These are phyloP conservation scores for Notamacropus eugenii DNA, from an alignment of 2,797 vertebrate genomes.

Conservation along the genomic window DNA sequence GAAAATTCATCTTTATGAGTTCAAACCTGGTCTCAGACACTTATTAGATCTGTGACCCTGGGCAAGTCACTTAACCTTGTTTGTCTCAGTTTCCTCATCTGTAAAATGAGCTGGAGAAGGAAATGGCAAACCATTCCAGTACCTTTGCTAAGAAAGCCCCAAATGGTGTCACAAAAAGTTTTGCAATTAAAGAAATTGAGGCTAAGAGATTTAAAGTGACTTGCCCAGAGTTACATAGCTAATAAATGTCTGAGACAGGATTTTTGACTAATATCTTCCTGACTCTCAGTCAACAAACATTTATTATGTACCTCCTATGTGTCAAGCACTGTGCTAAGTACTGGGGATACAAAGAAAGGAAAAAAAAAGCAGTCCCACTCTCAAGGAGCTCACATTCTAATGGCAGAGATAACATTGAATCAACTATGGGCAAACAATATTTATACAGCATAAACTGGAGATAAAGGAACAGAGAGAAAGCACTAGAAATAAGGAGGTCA, in stretches of 20 bases:
- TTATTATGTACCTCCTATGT: background rate
- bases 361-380: background rate
- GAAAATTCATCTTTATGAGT: background rate
- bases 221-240: background rate
- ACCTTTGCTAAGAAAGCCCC: background rate
- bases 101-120: background rate
- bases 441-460: background rate
- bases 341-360: background rate
- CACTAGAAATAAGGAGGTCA: background rate
- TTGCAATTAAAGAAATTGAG: background rate
- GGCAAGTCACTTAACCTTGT: background rate
- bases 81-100: background rate
- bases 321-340: background rate
- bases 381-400: background rate
- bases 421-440: background rate
- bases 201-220: background rate
- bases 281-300: background rate
- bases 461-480: background rate
- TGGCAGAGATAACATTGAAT: background rate
- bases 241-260: background rate
- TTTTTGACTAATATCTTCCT: background rate
- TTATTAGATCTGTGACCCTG: background rate
- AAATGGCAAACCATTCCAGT: background rate
- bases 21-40: background rate
- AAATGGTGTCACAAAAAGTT: background rate